Conservation (phyloP, 2,113 vertebrate genomes). For the Crotophaga sulcirostris region DNA sequence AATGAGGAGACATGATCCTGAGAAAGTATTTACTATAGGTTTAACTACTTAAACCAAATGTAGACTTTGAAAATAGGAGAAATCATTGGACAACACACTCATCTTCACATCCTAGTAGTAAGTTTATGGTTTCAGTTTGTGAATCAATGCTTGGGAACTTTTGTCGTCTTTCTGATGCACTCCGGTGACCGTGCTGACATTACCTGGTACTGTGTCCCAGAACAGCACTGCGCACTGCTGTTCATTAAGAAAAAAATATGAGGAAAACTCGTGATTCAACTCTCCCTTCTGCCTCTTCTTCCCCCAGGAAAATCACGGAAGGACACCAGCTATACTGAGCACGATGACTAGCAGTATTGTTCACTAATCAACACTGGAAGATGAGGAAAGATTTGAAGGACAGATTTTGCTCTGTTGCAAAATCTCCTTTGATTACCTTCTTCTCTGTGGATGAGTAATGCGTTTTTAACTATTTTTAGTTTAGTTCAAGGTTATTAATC, state of each 20-base stretch:
- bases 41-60: neutral
- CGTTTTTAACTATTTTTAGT: slow-evolving; percentile 33
- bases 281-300: slow-evolving; percentile 10
- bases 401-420: slow-evolving; percentile 46
- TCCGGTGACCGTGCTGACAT: neutral
- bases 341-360: slow-evolving; percentile 25
- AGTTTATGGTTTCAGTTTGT: neutral
- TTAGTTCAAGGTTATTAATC: slow-evolving; percentile 39
- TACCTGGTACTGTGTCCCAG: neutral
- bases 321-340: neutral
- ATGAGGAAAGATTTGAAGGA: slow-evolving; percentile 40
- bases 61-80: neutral
- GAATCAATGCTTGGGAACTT: neutral
- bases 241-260: slow-evolving; percentile 37
- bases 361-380: slow-evolving; percentile 4
- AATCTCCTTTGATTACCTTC: slow-evolving; percentile 34
- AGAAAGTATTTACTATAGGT: neutral
- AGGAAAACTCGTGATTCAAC: slow-evolving; percentile 65
- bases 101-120: neutral
- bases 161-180: neutral
- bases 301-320: slow-evolving; percentile 44
- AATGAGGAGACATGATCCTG: neutral
- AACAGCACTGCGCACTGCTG: neutral
- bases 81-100: neutral
- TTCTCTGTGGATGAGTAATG: slow-evolving; percentile 57